Evolutionary conservation across 2,888 invertebrate genomes (phyloP).

Genomic region (Amitus sp.): DNA sequence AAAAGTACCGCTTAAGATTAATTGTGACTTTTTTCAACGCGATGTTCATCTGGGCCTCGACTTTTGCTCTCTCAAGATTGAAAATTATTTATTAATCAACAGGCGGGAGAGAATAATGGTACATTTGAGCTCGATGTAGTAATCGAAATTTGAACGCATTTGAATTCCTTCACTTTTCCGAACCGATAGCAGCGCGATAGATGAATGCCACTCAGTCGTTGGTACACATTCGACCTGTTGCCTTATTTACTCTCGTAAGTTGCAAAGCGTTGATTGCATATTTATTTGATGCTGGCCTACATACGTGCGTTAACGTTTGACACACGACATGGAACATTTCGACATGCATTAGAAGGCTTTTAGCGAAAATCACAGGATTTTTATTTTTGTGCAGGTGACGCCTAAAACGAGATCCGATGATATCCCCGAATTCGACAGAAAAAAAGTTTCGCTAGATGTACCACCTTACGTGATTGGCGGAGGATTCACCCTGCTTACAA

Average conservation of each 20-base stretch:
- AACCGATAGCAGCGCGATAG: neutral
- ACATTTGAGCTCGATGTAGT: too few species aligned
- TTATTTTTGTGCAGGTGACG: conserved; percentile 33
- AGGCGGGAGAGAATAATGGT: too few species aligned
- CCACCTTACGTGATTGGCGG: conserved; percentile 75
- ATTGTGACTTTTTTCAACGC: too few species aligned
- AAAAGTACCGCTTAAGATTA: neutral
- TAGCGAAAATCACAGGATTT: conserved; percentile 9
- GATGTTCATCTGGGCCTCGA: too few species aligned
- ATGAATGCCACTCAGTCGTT: neutral
- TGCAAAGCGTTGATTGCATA: conserved; percentile 13
- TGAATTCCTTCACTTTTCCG: neutral
- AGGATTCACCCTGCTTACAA: conserved; percentile 75
- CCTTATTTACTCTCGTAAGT: neutral
- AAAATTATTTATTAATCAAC: too few species aligned
- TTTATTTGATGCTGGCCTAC: conserved; percentile 17
- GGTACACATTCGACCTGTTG: neutral
- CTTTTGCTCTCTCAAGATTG: too few species aligned
- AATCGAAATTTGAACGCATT: neutral
- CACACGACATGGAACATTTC: conserved; percentile 17
- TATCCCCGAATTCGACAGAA: conserved; percentile 67
- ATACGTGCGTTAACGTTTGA: conserved; percentile 3
- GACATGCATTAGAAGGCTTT: conserved; percentile 11
- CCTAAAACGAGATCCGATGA: conserved; percentile 65
- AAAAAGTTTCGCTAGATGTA: conserved; percentile 73